A percentile compares a stretch with the other conserved stretches of the same genome.
phyloP scores from a whole-genome alignment of 2,888 invertebrate species.

The Caenorhabditis doughertyi region DNA sequence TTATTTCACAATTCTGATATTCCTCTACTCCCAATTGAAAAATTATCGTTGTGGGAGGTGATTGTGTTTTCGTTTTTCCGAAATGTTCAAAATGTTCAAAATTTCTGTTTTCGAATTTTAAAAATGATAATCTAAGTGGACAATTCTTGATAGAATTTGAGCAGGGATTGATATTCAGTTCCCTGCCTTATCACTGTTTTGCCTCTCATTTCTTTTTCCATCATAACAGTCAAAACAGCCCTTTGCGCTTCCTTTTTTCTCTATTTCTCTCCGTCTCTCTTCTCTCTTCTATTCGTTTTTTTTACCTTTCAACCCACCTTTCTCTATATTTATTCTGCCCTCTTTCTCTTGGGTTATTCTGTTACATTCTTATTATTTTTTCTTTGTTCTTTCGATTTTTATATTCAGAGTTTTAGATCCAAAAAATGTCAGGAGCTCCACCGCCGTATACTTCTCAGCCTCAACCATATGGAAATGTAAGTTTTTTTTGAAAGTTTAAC shows the following conservation, averaged over 20 bases:
- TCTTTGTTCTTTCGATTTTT: constrained; percentile 14
- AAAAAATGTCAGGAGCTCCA: constrained; percentile 56
- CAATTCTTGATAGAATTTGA: too few relatives aligned
- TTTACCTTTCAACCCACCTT: constrained; percentile 8
- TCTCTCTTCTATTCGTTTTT: constrained; percentile 7
- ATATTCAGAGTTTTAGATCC: background rate
- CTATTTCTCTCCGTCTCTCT: constrained; percentile 19
- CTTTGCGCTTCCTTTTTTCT: constrained; percentile 4
- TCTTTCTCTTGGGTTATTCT: constrained; percentile 18
- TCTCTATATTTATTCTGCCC: constrained; percentile 38
- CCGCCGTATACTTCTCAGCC: constrained; percentile 65
- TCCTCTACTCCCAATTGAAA: too few relatives aligned
- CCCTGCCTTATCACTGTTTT: background rate
- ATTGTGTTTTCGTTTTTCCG: too few relatives aligned
- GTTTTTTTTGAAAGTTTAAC: constrained; percentile 12
- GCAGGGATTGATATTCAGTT: background rate
- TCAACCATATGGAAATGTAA: constrained; percentile 61
- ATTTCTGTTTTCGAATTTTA: too few relatives aligned
- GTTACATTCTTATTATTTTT: constrained; percentile 26
- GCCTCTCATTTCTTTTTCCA: background rate
- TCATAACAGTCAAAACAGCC: constrained; percentile 10
- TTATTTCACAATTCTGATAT: too few relatives aligned
- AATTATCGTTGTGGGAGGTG: too few relatives aligned
- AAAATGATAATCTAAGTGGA: too few relatives aligned
- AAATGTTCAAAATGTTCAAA: too few relatives aligned